Conservation (phyloP, 2,797 vertebrate genomes). For the Chelidonichthys spinosus region DNA sequence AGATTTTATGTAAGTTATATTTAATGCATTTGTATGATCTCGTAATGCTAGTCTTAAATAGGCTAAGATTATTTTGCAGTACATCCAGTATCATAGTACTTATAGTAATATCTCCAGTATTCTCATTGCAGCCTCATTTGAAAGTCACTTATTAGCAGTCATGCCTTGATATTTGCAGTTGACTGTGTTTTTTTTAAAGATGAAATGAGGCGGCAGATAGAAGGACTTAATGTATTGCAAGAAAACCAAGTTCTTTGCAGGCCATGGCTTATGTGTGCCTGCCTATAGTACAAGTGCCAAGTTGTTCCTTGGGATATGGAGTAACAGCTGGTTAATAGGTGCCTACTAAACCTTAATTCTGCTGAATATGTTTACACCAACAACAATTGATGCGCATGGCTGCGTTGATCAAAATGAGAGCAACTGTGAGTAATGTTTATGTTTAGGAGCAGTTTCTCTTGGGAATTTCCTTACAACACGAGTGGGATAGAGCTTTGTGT, state of each 20-base stretch:
- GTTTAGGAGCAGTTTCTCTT: conserved; percentile 25
- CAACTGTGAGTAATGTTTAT: conserved; percentile 21
- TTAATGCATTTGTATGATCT: background rate
- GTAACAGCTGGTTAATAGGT: conserved; percentile 9
- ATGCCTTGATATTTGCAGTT: background rate
- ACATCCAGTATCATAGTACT: background rate
- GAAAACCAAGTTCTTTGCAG: background rate
- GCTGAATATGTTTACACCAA: conserved; percentile 12
- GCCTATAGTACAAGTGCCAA: background rate
- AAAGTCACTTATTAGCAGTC: background rate
- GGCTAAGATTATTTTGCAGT: background rate
- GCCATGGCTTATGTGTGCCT: background rate
- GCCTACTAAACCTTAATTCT: background rate
- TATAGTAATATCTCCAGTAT: background rate
- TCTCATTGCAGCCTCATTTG: background rate
- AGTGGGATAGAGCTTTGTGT: conserved; percentile 54
- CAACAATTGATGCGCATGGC: conserved; percentile 18
- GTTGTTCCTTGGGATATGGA: background rate
- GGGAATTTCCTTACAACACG: conserved; percentile 31
- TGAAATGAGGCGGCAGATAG: conserved; percentile 5
- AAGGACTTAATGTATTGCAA: background rate
- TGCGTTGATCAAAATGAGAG: conserved; percentile 4
- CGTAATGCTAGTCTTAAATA: background rate
- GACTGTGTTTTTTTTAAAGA: background rate
- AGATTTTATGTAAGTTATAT: conserved; percentile 4